phyloP scores from a whole-genome alignment of 1,140 invertebrate genomes.

The Armadillidium nasatum region DNA sequence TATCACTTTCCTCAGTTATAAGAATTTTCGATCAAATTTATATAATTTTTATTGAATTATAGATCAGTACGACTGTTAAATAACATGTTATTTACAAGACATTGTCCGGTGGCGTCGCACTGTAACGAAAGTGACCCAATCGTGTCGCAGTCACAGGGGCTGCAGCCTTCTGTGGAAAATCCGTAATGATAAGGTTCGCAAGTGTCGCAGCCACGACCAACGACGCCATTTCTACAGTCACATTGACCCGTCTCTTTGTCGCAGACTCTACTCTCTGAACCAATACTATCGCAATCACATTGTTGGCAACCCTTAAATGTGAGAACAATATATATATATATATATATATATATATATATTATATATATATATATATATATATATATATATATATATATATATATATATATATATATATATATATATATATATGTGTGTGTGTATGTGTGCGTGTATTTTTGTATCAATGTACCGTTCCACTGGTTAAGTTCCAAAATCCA shows the following conservation, averaged over 20 bases:
- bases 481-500: conserved; percentile 75
- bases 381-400: no score
- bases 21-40: no score
- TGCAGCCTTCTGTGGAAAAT: conserved; percentile 78
- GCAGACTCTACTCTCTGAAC: conserved; percentile 77
- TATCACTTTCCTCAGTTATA: no score
- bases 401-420: no score
- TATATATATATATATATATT: no score
- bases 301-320: conserved; percentile 65
- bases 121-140: conserved; percentile 79
- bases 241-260: conserved; percentile 77
- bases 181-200: conserved; percentile 83
- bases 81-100: no score
- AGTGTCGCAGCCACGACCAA: conserved; percentile 72
- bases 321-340: conserved; percentile 25
- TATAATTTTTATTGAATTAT: no score
- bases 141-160: conserved; percentile 78
- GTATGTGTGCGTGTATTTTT: no score
- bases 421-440: no score
- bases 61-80: no score
- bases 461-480: conserved; percentile 58
- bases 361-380: no score
- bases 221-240: conserved; percentile 75
- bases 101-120: conserved; percentile 73
- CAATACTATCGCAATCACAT: conserved; percentile 80